Evolutionary conservation across 2,888 invertebrate genomes (phyloP).

Genomic region (Leucoptera coffeella): DNA sequence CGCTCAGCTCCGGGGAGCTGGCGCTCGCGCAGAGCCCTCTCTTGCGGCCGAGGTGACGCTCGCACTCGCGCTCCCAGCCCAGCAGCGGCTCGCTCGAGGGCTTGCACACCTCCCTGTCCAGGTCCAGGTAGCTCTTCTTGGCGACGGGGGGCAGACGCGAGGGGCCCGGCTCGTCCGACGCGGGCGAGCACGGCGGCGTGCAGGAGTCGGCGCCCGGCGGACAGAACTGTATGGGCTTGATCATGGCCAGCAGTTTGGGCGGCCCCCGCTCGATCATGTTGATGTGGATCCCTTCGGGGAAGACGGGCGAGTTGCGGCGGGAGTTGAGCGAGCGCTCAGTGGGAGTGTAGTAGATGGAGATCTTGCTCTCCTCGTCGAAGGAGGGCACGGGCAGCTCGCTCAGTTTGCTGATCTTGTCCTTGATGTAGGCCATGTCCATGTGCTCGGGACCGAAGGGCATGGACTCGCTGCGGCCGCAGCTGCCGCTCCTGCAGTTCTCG

Average conservation of each 20-base stretch:
- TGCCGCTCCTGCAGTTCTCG: constrained; percentile 87
- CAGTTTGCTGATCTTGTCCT: constrained; percentile 58
- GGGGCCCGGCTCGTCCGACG: constrained; percentile 11
- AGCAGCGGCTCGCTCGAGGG: constrained; percentile 40
- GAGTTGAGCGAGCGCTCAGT: constrained; percentile 60
- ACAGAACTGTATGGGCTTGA: constrained; percentile 18
- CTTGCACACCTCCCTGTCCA: constrained; percentile 15
- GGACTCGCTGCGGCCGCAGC: constrained; percentile 71
- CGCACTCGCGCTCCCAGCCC: constrained; percentile 16
- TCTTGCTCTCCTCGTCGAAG: constrained; percentile 61
- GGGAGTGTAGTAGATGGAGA: constrained; percentile 78
- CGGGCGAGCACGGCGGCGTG: constrained; percentile 12
- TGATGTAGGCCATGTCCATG: constrained; percentile 59
- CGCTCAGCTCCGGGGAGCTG: constrained; percentile 38
- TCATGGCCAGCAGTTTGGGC: constrained; percentile 28
- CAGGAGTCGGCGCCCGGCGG: constrained; percentile 13
- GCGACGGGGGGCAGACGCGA: constrained; percentile 11
- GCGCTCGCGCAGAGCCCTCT: constrained; percentile 21
- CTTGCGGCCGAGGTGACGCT: constrained; percentile 7
- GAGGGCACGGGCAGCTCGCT: constrained; percentile 41
- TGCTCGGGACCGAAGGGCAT: constrained; percentile 61
- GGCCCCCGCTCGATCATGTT: constrained; percentile 56
- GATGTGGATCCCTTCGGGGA: constrained; percentile 58
- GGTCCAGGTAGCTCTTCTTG: constrained; percentile 11
- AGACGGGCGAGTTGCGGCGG: constrained; percentile 31